Evolutionary conservation across 1,140 invertebrate genomes (phyloP).

Genomic region (Aphelinus atriplicis): DNA sequence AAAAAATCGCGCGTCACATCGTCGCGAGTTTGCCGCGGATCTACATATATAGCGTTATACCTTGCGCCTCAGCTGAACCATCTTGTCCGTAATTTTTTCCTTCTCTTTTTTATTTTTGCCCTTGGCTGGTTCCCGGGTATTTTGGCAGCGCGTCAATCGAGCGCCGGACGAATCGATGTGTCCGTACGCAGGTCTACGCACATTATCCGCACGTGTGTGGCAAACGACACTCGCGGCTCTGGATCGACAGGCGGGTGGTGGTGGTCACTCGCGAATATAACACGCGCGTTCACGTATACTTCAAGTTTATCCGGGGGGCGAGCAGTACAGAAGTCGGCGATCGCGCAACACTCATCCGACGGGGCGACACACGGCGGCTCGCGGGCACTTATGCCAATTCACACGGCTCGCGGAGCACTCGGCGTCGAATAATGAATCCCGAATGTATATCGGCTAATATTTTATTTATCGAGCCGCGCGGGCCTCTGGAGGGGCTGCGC

Average conservation of each 20-base stretch:
- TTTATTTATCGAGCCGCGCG: conserved; percentile 57
- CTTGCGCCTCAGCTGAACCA: conserved; percentile 56
- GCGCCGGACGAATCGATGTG: background rate
- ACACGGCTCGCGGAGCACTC: conserved; percentile 5
- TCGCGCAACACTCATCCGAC: background rate
- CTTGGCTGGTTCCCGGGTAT: background rate
- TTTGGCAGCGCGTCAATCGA: background rate
- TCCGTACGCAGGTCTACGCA: conserved; percentile 36
- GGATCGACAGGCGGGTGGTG: too few species aligned
- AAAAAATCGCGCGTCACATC: background rate
- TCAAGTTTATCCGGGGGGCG: too few species aligned
- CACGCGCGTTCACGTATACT: too few species aligned
- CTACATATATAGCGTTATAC: conserved; percentile 34
- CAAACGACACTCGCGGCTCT: too few species aligned
- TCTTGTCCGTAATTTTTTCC: conserved; percentile 38
- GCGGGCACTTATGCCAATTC: conserved; percentile 43
- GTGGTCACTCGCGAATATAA: too few species aligned
- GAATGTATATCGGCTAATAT: conserved; percentile 56
- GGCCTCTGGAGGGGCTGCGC: background rate
- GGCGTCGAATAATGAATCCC: conserved; percentile 56
- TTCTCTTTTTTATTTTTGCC: background rate
- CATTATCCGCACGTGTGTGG: conserved; percentile 37
- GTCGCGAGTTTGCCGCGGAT: too few species aligned
- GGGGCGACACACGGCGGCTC: too few species aligned
- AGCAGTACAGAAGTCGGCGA: background rate